These are phyloP conservation scores for Epinephelus coioides DNA, from an alignment of 2,797 vertebrate species.

Conservation along the genomic window DNA sequence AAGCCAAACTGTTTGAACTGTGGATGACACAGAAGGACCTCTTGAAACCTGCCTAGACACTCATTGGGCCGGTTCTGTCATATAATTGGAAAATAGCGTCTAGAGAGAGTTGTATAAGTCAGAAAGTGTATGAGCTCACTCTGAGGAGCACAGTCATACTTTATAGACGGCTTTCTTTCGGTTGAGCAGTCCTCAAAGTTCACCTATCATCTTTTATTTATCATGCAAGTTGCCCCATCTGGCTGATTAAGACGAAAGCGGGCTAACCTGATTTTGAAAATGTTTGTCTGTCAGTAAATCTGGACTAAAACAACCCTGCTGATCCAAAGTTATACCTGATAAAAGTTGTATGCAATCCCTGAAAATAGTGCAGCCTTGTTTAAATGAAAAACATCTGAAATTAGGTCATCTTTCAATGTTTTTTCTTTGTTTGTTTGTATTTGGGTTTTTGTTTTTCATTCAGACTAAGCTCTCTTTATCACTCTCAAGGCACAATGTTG, in stretches of 20 bases:
- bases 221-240: conserved; percentile 1
- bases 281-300: background rate
- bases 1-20: conserved; percentile 74
- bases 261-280: conserved; percentile 14
- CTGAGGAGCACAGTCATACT: conserved; percentile 8
- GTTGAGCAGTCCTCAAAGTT: conserved; percentile 25
- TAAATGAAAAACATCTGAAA: background rate
- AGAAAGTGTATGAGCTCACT: conserved; percentile 32
- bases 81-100: conserved; percentile 58
- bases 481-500: background rate
- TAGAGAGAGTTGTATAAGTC: conserved; percentile 39
- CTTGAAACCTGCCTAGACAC: conserved; percentile 51
- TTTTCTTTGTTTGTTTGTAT: background rate
- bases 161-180: conserved; percentile 17
- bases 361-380: background rate
- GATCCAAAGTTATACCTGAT: conserved; percentile 1
- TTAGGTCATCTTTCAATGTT: background rate
- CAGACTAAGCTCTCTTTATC: background rate
- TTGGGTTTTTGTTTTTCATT: background rate
- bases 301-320: background rate
- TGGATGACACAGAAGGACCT: conserved; percentile 58
- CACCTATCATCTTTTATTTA: conserved; percentile 27
- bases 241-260: conserved; percentile 14
- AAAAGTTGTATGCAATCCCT: background rate
- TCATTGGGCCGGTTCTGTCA: conserved; percentile 43